phyloP scores from a whole-genome alignment of 2,888 invertebrate genomes.

The Itoplectis maculator region DNA sequence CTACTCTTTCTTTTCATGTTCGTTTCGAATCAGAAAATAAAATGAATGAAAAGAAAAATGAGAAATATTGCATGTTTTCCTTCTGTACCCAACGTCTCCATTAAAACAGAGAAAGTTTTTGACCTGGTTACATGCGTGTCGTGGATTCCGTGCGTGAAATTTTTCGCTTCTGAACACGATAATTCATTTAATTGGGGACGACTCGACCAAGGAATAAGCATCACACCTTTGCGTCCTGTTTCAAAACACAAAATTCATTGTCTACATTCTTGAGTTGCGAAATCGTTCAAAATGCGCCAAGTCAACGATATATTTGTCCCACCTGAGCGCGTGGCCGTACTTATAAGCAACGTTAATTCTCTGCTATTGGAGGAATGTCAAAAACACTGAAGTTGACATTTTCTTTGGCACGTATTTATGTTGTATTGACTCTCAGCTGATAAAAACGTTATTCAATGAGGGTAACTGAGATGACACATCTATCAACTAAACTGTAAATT shows the following conservation, averaged over 20 bases:
- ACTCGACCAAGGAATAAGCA: background rate
- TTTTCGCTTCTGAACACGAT: conserved; percentile 27
- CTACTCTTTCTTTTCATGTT: conserved; percentile 71
- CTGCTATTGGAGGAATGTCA: conserved; percentile 6
- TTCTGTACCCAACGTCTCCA: conserved; percentile 38
- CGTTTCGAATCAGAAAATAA: conserved; percentile 72
- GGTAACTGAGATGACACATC: background rate
- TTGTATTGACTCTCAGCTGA: background rate
- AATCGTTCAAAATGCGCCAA: conserved; percentile 25
- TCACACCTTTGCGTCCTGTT: conserved; percentile 21
- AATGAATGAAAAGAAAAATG: conserved; percentile 48
- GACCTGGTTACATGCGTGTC: conserved; percentile 46
- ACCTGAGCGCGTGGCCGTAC: background rate
- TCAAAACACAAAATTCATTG: conserved; percentile 28
- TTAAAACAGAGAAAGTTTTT: conserved; percentile 55
- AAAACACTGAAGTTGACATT: background rate
- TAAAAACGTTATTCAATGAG: background rate
- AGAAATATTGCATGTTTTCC: conserved; percentile 34
- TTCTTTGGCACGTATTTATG: background rate
- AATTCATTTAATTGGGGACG: conserved; percentile 23
- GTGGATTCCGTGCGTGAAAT: conserved; percentile 47
- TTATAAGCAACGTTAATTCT: background rate
- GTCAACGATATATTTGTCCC: conserved; percentile 17
- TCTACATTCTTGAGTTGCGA: conserved; percentile 25
- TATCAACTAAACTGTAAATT: background rate